Conservation (phyloP, 2,113 vertebrate species). For the Neofelis nebulosa region DNA sequence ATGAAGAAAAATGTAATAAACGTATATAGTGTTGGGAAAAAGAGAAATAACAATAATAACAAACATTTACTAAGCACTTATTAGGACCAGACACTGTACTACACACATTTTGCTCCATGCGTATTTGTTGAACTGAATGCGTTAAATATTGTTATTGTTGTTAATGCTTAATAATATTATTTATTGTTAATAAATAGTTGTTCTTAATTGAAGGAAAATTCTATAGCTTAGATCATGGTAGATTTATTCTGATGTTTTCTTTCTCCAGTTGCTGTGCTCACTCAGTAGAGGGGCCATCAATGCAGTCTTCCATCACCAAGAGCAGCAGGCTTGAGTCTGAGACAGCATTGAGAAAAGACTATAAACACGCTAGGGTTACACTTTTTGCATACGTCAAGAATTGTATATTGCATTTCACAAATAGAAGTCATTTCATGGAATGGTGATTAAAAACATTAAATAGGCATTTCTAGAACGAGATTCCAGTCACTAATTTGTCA, state of each 20-base stretch:
- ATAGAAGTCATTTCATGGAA: neutral
- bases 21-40: neutral
- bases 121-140: neutral
- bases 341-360: neutral
- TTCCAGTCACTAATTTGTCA: neutral
- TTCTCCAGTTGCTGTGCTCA: neutral
- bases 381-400: neutral
- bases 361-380: neutral
- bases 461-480: neutral
- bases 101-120: neutral
- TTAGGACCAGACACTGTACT: neutral
- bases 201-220: neutral
- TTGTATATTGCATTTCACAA: neutral
- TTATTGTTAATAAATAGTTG: neutral
- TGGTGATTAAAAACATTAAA: neutral
- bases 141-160: neutral
- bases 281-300: neutral
- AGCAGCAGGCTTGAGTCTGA: neutral
- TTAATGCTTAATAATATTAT: neutral
- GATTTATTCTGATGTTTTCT: neutral
- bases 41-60: neutral
- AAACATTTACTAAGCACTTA: neutral
- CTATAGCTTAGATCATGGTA: neutral
- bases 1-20: neutral
- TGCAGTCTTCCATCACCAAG: neutral